phyloP scores from a whole-genome alignment of 2,797 vertebrate species.

The Brachyalestes nurse region DNA sequence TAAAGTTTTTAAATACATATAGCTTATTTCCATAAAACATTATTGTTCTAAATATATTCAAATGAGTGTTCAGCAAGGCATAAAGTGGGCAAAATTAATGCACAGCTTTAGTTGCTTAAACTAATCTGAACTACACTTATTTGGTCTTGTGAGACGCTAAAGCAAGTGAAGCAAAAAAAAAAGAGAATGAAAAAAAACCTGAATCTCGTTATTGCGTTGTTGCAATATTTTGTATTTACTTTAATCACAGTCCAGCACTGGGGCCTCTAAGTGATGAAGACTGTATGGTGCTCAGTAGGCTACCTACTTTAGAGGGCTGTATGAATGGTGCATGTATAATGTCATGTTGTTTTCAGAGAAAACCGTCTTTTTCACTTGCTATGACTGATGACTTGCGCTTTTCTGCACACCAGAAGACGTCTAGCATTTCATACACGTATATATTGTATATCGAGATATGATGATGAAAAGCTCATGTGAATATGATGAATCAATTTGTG shows the following conservation, averaged over 20 bases:
- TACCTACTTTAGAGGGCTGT: not conserved
- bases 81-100: slow-evolving; percentile 72
- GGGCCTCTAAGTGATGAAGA: slow-evolving; percentile 32
- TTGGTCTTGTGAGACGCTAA: slow-evolving; percentile 52
- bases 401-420: not conserved
- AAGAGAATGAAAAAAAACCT: no score
- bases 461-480: not conserved
- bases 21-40: slow-evolving; percentile 86
- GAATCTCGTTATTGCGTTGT: slow-evolving; percentile 22
- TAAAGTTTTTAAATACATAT: slow-evolving; percentile 85
- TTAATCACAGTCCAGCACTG: slow-evolving; percentile 41
- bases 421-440: not conserved
- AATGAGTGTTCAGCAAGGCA: slow-evolving; percentile 79
- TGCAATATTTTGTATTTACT: slow-evolving; percentile 29
- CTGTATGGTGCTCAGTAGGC: not conserved
- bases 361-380: not conserved
- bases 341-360: not conserved
- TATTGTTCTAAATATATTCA: slow-evolving; percentile 78
- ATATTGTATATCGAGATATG: no score
- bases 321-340: slow-evolving; percentile 6
- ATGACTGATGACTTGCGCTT: not conserved
- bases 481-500: not conserved
- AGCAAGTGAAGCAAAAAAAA: slow-evolving; percentile 48
- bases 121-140: slow-evolving; percentile 72
- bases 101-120: slow-evolving; percentile 68